Base-by-base conservation (phyloP, 2,113 vertebrate genomes). In the Indri indri region DNA sequence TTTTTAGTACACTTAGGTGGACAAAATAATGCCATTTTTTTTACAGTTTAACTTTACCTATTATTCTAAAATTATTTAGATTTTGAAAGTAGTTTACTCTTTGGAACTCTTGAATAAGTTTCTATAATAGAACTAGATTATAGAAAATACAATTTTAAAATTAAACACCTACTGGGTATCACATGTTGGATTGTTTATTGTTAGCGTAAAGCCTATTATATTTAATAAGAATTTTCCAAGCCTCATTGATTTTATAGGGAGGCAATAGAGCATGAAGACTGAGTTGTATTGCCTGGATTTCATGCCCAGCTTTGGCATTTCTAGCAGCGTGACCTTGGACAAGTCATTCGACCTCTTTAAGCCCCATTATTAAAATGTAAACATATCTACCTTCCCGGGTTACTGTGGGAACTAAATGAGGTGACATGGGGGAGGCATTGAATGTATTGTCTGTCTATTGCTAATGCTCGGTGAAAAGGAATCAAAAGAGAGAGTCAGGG, bases 121-220 rank as follows among this genome's bases (percentile, higher is more conserved):
- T 71, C 65, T 50, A 63, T 40, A 95, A 94, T 25, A 87, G 66
- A 92, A 87, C 32, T 45, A 77, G 63, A 63, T 77, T 83, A 47
- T 74, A 95, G 68, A 90, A 93, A 92, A 76, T 77, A 76, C 57
- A 50, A 34, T 91, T 93, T 77, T 93, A 23, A 89, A 91, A 71
- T 88, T 91, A 94, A 82, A 96, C 16, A 42, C 73, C 40, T 70
- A 45, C 63, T 40, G 20, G 11, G 11, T 94, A 30, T 65, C n/a
- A 80, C 20, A 66, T 65, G 23, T 30, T 27, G 4, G 47, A 88
- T 42, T 85, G 37, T 47, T 90, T 54, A 42, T 65, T 83, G 61
- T 91, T 94, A 87, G 20, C 42, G 50, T 45, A 47, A 92, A 68
- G 73, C n/a, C 42, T 54, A 52, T 63, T 54, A 40, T 70, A 79